phyloP scores from a whole-genome alignment of 2,113 vertebrate species.

The Triplophysa dalaica region DNA sequence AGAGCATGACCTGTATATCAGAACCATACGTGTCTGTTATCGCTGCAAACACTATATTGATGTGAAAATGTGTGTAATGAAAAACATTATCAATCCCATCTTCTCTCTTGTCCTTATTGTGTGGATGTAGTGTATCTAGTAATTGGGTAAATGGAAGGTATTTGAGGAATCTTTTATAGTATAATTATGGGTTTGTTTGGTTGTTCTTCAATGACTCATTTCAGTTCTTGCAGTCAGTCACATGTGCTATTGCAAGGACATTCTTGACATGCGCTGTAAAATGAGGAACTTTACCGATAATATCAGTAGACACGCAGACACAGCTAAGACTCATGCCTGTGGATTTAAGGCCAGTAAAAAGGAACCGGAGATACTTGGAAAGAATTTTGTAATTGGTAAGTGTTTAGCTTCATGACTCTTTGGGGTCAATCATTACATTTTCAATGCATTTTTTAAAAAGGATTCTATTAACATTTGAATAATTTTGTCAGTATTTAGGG shows the following conservation, averaged over 20 bases:
- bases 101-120: not conserved
- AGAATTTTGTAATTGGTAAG: not conserved
- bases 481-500: no score
- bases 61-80: conserved; percentile 33
- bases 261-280: not conserved
- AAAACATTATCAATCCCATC: not conserved
- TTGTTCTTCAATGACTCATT: not conserved
- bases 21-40: conserved; percentile 53
- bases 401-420: not conserved
- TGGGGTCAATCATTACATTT: no score
- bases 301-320: not conserved
- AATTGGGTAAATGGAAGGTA: conserved; percentile 3
- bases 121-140: not conserved
- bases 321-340: not conserved
- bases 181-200: not conserved
- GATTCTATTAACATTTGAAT: no score
- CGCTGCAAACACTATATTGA: conserved; percentile 55
- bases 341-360: not conserved
- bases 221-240: conserved; percentile 52
- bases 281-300: not conserved
- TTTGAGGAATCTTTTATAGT: conserved; percentile 15
- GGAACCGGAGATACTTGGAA: not conserved
- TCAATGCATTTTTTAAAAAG: no score
- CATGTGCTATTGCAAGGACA: conserved; percentile 66
- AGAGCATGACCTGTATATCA: conserved; percentile 41